phyloP scores from a whole-genome alignment of 2,888 invertebrate species.

The Cosmia trapezina region DNA sequence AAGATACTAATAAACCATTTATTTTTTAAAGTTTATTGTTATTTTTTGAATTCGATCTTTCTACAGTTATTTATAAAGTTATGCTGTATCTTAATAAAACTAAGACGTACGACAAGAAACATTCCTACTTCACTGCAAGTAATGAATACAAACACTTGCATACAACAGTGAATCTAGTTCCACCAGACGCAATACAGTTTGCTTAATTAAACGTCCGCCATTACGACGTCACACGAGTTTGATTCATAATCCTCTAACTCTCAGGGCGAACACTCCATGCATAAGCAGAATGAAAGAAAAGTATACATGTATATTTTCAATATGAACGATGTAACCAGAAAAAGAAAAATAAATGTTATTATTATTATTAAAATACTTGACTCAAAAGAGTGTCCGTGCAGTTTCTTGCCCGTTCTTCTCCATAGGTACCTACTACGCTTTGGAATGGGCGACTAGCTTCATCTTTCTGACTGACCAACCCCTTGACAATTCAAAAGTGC shows the following conservation, averaged over 20 bases:
- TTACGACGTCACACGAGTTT: conserved; percentile 50
- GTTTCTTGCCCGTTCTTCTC: too few relatives aligned
- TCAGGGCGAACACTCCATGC: not conserved
- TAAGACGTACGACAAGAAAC: not conserved
- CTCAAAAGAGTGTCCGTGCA: too few relatives aligned
- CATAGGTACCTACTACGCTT: too few relatives aligned
- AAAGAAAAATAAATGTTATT: too few relatives aligned
- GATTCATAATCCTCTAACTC: conserved; percentile 58
- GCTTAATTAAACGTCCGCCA: conserved; percentile 65
- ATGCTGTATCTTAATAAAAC: not conserved
- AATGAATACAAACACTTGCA: conserved; percentile 36
- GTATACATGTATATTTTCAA: not conserved
- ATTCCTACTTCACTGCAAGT: not conserved
- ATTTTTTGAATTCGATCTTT: not conserved
- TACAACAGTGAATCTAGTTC: conserved; percentile 51
- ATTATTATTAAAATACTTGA: too few relatives aligned
- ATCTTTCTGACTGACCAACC: too few relatives aligned
- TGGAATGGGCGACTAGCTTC: too few relatives aligned
- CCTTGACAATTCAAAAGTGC: too few relatives aligned
- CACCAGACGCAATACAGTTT: conserved; percentile 43
- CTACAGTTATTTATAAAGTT: not conserved
- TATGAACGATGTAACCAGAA: too few relatives aligned
- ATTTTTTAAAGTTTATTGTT: too few relatives aligned
- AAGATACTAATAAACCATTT: not conserved
- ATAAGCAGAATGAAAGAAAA: not conserved